A percentile compares a stretch with the other conserved stretches of the same genome.
Evolutionary conservation across 2,113 vertebrate species (phyloP).

Genomic region (Athene cunicularia): DNA sequence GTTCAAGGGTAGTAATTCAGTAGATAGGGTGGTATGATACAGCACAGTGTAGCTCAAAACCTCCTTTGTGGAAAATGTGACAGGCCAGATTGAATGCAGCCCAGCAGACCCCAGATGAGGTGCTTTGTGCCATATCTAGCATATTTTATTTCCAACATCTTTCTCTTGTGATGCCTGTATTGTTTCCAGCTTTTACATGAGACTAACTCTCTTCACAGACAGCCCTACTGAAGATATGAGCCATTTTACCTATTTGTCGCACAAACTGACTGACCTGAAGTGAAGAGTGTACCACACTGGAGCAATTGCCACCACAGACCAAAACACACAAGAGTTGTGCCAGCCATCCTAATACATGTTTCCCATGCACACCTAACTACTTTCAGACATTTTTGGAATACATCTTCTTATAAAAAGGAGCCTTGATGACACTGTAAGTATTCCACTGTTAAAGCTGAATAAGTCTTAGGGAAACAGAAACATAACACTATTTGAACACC

Average conservation of each 20-base stretch:
- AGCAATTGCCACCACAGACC: neutral
- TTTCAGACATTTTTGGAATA: constrained; percentile 32
- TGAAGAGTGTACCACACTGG: neutral
- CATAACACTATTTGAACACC: neutral
- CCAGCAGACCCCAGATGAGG: neutral
- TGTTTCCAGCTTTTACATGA: neutral
- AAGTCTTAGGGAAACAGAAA: constrained; percentile 40
- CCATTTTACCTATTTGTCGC: neutral
- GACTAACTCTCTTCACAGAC: neutral
- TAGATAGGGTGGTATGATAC: neutral
- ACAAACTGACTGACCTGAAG: neutral
- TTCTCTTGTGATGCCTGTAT: neutral
- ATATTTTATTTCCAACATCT: neutral
- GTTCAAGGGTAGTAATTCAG: neutral
- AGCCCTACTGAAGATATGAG: neutral
- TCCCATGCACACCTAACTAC: neutral
- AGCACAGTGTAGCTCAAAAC: neutral
- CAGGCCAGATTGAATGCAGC: neutral
- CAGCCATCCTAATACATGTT: neutral
- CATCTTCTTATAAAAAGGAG: neutral
- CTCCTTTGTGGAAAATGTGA: neutral
- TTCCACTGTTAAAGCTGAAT: constrained; percentile 33
- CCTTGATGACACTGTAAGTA: constrained; percentile 32
- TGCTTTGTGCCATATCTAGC: neutral
- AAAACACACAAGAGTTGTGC: neutral